Evolutionary conservation across 2,888 invertebrate species (phyloP), one percentile per base, ranked within the genome.

Genomic region (Noctua comes): DNA sequence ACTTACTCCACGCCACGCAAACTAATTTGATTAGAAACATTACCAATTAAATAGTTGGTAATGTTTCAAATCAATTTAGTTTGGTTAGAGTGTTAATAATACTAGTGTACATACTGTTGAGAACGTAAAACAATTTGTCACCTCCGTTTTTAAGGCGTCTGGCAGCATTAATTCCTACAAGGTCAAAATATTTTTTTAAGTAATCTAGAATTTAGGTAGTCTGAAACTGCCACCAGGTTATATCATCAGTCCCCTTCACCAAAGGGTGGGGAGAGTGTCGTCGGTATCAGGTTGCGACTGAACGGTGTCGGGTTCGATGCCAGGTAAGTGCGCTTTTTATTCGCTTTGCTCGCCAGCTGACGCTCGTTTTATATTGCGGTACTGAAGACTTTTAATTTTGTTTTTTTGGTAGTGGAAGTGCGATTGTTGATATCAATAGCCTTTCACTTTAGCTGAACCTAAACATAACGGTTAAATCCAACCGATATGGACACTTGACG

Each of bases 271-370:
- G 84, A 85, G 77, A 73, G 74, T 48, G 66, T 31, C n/a, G 71
- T 84, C 76, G 88, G 93, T 95, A 81, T 95, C 93, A 77, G 86
- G 90, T 95, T 92, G 83, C 94, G 85, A 80, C 77, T 82, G 76
- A 46, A 69, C 70, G 90, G 93, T 95, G 91, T 95, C 94, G 83
- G 89, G 93, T 95, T 95, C 91, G 92, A 92, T 92, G 90, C 92
- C 92, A 79, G 91, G 90, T 88, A 87, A 91, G 90, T 90, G 91
- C 90, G 88, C 88, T 87, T 90, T 88, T 89, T 91, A 87, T 90
- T 81, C 77, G 79, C 80, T 80, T 84, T 85, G 87, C 86, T 87
- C 75, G 86, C 92, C 95, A 95, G 92, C 93, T 95, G 95, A 91
- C 92, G 89, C 76, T 43, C 70, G 84, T 88, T 82, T 86, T 80